Conservation (phyloP, 2,888 invertebrate species). For the Idaea dimidiata region DNA sequence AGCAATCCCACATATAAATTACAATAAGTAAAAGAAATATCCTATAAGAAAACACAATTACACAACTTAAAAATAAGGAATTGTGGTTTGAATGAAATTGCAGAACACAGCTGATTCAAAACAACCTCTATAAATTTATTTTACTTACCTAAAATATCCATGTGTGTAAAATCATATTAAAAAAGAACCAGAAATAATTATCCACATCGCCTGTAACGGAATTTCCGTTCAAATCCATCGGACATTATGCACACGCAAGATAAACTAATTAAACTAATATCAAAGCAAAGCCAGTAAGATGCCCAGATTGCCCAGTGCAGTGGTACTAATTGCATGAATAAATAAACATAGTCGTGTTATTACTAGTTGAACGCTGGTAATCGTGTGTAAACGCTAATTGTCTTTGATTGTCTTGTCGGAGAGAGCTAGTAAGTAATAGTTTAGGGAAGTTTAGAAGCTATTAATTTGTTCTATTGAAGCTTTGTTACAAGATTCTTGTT, state of each 20-base stretch:
- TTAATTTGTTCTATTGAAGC: neutral
- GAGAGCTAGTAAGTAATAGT: neutral
- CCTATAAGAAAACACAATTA: too few relatives aligned
- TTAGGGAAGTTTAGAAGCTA: neutral
- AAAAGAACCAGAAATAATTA: too few relatives aligned
- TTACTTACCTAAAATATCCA: too few relatives aligned
- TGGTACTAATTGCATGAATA: constrained; percentile 10
- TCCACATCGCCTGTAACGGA: too few relatives aligned
- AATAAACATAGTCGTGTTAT: constrained; percentile 5
- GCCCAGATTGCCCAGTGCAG: neutral
- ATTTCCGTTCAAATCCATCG: neutral
- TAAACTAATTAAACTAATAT: neutral
- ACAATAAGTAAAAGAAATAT: too few relatives aligned
- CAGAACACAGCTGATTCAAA: too few relatives aligned
- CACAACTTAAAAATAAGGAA: too few relatives aligned
- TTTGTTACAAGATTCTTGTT: neutral
- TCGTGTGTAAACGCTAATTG: constrained; percentile 6
- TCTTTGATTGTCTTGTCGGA: neutral
- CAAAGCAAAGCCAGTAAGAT: neutral
- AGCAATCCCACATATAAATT: too few relatives aligned
- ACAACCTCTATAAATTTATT: too few relatives aligned
- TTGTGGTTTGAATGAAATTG: too few relatives aligned
- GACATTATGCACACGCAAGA: neutral
- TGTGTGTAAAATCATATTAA: too few relatives aligned
- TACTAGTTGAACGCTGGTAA: constrained; percentile 1